A percentile compares a stretch with the other conserved stretches of the same genome.
Conservation (phyloP, 1,140 invertebrate genomes). For the Oncopeltus fasciatus region DNA sequence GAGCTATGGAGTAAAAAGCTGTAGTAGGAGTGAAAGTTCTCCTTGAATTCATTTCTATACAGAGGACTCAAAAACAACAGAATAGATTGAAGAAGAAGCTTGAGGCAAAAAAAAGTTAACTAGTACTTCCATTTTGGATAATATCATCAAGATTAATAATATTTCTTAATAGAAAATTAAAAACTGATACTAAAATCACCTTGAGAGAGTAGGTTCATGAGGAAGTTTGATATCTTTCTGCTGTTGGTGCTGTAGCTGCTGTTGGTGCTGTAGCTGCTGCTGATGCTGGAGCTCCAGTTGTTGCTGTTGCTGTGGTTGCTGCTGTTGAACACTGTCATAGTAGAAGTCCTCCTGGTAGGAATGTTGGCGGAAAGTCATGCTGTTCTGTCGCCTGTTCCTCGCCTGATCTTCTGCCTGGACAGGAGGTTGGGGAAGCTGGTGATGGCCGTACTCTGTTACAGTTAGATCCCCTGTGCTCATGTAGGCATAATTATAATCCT, state of each 20-base stretch:
- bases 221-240: background rate
- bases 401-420: background rate
- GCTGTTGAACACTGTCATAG: too few species aligned
- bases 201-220: background rate
- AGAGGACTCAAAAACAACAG: too few species aligned
- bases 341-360: conserved; percentile 17
- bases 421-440: background rate
- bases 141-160: too few species aligned
- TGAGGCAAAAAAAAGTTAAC: too few species aligned
- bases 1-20: too few species aligned
- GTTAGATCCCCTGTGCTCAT: conserved; percentile 43
- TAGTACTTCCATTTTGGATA: too few species aligned
- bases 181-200: too few species aligned
- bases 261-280: conserved; percentile 27
- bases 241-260: too few species aligned
- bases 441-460: conserved; percentile 20
- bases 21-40: too few species aligned
- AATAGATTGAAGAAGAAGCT: too few species aligned
- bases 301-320: background rate
- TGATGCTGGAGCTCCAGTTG: conserved; percentile 21
- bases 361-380: conserved; percentile 15
- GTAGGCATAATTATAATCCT: conserved; percentile 55
- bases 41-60: too few species aligned
- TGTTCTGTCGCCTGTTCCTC: background rate
- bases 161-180: too few species aligned